phyloP scores from a whole-genome alignment of 2,888 invertebrate species.

The Idaea biselata region DNA sequence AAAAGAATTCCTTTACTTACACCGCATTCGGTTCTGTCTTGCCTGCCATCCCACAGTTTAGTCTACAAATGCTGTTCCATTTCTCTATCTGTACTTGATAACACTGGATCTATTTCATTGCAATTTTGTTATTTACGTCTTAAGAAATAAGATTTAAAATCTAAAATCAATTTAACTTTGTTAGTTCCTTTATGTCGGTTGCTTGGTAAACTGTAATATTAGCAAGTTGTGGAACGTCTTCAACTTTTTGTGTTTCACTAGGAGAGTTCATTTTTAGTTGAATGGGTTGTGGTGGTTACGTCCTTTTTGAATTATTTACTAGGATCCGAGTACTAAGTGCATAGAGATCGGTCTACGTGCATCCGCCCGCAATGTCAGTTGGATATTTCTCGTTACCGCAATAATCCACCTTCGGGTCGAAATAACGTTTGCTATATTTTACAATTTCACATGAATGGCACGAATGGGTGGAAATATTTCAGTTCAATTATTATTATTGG shows the following conservation, averaged over 20 bases:
- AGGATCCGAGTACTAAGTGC: constrained; percentile 65
- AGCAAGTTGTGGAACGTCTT: constrained; percentile 20
- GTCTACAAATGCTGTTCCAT: constrained; percentile 56
- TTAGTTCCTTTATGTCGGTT: constrained; percentile 37
- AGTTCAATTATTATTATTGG: constrained; percentile 23
- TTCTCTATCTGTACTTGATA: constrained; percentile 23
- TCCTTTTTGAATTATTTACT: constrained; percentile 29
- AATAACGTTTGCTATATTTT: constrained; percentile 64
- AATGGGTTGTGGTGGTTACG: constrained; percentile 25
- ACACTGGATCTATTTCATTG: constrained; percentile 15
- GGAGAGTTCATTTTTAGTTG: constrained; percentile 30
- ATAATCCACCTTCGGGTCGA: constrained; percentile 67
- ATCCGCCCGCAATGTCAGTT: constrained; percentile 71
- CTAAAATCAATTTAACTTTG: constrained; percentile 20
- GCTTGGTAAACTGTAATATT: constrained; percentile 30
- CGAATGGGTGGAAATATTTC: constrained; percentile 20
- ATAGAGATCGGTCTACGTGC: constrained; percentile 74
- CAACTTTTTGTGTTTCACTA: constrained; percentile 26
- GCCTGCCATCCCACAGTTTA: constrained; percentile 61
- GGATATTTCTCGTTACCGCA: constrained; percentile 76
- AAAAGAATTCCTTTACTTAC: constrained; percentile 66
- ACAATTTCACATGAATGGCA: constrained; percentile 50
- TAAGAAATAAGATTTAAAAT: constrained; percentile 29
- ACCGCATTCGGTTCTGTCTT: constrained; percentile 57
- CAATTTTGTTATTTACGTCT: constrained; percentile 26